Evolutionary conservation across 2,888 invertebrate species (phyloP).

Genomic region (Polydrusus tereticollis): DNA sequence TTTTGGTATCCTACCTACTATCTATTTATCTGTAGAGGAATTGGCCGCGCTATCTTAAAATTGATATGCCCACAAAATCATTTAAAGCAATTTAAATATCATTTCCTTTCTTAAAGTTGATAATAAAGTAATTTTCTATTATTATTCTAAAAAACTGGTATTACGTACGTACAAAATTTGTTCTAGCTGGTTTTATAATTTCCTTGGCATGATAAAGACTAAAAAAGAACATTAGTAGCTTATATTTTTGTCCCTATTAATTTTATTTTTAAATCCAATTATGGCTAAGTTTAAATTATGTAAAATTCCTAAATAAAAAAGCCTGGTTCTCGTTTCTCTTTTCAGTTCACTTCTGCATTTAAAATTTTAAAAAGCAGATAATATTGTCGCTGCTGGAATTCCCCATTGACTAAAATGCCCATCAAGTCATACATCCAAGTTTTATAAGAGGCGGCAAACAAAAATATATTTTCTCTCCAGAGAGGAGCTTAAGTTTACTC

Average conservation of each 20-base stretch:
- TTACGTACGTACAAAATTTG: conserved; percentile 31
- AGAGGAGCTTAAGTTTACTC: conserved; percentile 2
- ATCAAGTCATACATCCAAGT: conserved; percentile 9
- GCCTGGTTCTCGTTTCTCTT: background rate
- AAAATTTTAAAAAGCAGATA: background rate
- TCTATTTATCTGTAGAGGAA: background rate
- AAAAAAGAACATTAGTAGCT: conserved; percentile 18
- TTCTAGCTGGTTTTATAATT: conserved; percentile 32
- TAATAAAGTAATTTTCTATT: conserved; percentile 41
- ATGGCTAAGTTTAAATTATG: background rate
- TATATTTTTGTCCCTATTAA: background rate
- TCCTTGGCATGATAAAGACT: conserved; percentile 25
- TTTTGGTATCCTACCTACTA: background rate
- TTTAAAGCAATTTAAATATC: conserved; percentile 28
- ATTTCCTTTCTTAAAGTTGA: conserved; percentile 31
- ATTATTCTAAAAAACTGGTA: conserved; percentile 29
- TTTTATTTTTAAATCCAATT: background rate
- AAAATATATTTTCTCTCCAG: conserved; percentile 4
- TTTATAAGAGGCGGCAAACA: background rate
- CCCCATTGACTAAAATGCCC: background rate
- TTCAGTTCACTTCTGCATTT: background rate
- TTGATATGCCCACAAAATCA: background rate
- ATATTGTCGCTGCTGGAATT: background rate
- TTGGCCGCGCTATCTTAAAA: background rate
- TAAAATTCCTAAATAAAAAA: background rate